Evolutionary conservation across 2,113 vertebrate species (phyloP).

Genomic region (Oryzias curvinotus): DNA sequence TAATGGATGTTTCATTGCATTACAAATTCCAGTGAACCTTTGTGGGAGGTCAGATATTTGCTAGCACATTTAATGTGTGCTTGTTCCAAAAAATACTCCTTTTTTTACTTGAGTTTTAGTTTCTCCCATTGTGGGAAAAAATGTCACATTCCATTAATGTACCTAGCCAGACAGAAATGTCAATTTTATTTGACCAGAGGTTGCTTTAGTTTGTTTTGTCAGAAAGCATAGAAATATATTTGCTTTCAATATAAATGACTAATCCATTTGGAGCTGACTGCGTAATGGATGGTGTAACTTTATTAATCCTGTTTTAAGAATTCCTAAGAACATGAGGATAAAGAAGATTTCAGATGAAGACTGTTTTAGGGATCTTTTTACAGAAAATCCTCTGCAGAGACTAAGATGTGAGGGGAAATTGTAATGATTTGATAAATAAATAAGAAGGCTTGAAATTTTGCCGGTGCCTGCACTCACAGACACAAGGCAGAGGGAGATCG

Average conservation of each 20-base stretch:
- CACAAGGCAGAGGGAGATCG: constrained; percentile 18
- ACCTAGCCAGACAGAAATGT: constrained; percentile 22
- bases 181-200: constrained; percentile 29
- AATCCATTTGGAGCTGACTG: constrained; percentile 43
- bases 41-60: too few relatives aligned
- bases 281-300: constrained; percentile 60
- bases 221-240: constrained; percentile 42
- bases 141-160: constrained; percentile 38
- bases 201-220: constrained; percentile 48
- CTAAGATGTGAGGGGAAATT: constrained; percentile 52
- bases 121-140: constrained; percentile 9
- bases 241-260: constrained; percentile 56
- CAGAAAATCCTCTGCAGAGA: constrained; percentile 44
- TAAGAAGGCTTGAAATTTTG: constrained; percentile 63
- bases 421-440: constrained; percentile 73
- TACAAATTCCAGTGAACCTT: too few relatives aligned
- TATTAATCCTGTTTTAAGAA: constrained; percentile 61
- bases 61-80: too few relatives aligned
- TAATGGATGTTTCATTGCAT: too few relatives aligned
- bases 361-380: constrained; percentile 52
- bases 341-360: constrained; percentile 62
- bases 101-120: constrained; percentile 7
- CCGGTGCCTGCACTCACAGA: constrained; percentile 46
- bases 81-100: too few relatives aligned
- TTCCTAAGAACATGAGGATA: constrained; percentile 54